Conservation (phyloP, 2,113 vertebrate genomes). For the Mystacornis crossleyi region DNA sequence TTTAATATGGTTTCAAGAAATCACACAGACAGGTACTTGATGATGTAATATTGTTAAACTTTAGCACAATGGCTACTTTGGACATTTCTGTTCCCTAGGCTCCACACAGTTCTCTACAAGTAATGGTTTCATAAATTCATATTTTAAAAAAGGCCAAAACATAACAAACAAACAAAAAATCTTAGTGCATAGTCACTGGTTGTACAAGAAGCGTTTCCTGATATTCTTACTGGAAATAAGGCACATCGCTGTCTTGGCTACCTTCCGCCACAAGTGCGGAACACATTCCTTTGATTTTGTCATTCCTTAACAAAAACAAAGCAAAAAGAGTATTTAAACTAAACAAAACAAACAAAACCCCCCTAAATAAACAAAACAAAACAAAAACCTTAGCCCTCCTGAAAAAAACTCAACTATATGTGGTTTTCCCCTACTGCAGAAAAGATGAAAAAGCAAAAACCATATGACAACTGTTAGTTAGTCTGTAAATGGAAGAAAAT, state of each 20-base stretch:
- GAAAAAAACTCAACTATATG: background rate
- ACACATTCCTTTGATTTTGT: background rate
- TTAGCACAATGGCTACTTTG: fast-evolving
- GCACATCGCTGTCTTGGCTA: background rate
- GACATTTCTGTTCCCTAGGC: background rate
- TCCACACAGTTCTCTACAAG: background rate
- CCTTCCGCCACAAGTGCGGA: background rate
- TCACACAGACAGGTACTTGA: background rate
- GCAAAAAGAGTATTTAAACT: background rate
- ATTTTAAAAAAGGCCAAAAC: background rate
- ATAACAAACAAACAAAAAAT: background rate
- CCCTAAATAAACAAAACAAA: background rate
- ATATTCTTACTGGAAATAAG: background rate
- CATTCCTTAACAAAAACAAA: background rate
- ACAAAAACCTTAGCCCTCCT: background rate
- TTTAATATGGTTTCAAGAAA: background rate
- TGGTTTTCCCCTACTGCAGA: background rate
- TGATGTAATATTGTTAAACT: background rate
- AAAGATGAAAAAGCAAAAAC: background rate
- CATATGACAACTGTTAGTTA: background rate
- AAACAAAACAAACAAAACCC: background rate
- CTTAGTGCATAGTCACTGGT: background rate
- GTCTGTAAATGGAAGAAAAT: background rate
- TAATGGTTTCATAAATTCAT: background rate
- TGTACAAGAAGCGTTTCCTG: background rate